These are phyloP conservation scores for Monochamus alternatus DNA, from an alignment of 2,888 invertebrate genomes.

Conservation along the genomic window DNA sequence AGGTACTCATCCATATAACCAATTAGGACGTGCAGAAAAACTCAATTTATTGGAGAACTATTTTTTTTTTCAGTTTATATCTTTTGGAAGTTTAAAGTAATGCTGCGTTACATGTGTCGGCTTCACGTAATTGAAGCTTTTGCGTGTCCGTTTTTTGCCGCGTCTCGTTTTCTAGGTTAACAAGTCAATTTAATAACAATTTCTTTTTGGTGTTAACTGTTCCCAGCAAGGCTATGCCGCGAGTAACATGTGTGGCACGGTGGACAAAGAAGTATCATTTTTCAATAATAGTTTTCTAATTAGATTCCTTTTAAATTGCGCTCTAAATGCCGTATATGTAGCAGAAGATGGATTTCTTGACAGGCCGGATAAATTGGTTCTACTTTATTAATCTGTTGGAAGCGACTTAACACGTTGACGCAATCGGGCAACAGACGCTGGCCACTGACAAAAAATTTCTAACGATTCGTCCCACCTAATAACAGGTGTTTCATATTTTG, in stretches of 20 bases:
- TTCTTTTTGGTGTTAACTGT: conserved; percentile 11
- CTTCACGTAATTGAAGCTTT: conserved; percentile 21
- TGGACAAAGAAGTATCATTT: conserved; percentile 19
- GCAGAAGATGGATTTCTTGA: conserved; percentile 5
- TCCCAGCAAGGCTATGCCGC: not conserved
- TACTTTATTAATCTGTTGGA: conserved; percentile 3
- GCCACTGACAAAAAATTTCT: not conserved
- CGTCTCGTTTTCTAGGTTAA: conserved; percentile 29
- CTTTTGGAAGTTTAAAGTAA: too few species aligned
- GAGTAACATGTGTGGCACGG: conserved; percentile 20
- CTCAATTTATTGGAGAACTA: too few species aligned
- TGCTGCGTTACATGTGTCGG: not conserved
- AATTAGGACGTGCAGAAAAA: too few species aligned
- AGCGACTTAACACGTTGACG: conserved; percentile 4
- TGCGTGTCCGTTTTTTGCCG: conserved; percentile 14
- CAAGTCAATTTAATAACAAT: conserved; percentile 26
- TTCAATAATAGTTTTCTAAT: conserved; percentile 27
- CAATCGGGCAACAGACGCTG: not conserved
- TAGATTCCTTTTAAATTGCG: conserved; percentile 18
- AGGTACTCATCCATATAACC: too few species aligned
- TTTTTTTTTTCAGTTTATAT: too few species aligned
- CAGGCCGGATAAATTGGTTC: not conserved
- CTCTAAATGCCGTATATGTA: conserved; percentile 17
- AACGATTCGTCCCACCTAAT: not conserved
- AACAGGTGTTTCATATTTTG: not conserved